A percentile compares a stretch with the other conserved stretches of the same genome.
Evolutionary conservation across 1,140 invertebrate species (phyloP).

Genomic region (Drosophila carrolli): DNA sequence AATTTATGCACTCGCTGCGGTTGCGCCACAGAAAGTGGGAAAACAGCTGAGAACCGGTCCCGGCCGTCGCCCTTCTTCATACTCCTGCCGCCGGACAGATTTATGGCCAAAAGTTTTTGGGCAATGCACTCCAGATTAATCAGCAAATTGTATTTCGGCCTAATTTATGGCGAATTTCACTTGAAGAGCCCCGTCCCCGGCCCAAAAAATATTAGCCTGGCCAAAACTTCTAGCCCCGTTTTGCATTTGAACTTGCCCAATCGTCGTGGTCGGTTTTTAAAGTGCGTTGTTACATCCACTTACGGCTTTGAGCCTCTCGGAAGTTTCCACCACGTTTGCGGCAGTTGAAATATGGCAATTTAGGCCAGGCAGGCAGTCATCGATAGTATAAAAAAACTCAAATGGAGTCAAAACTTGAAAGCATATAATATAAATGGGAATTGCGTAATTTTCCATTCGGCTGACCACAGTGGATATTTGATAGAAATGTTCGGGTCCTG

Average conservation of each 20-base stretch:
- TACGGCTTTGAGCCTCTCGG: constrained; percentile 13
- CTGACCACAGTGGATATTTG: constrained; percentile 40
- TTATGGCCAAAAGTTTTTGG: constrained; percentile 74
- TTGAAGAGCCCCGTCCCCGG: constrained; percentile 13
- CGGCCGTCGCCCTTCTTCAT: not conserved
- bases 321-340: constrained; percentile 28
- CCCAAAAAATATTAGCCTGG: constrained; percentile 19
- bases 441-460: constrained; percentile 42
- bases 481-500: constrained; percentile 26
- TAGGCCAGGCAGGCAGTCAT: constrained; percentile 4
- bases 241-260: constrained; percentile 25
- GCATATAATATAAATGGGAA: constrained; percentile 42
- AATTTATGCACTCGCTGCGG: constrained; percentile 80
- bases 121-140: constrained; percentile 78
- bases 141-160: constrained; percentile 79
- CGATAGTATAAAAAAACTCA: constrained; percentile 9
- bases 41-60: constrained; percentile 52
- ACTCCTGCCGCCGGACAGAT: constrained; percentile 45
- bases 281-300: constrained; percentile 13
- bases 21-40: constrained; percentile 47
- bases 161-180: constrained; percentile 71
- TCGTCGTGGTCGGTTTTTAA: not conserved
- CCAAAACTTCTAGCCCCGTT: constrained; percentile 15
- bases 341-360: constrained; percentile 23
- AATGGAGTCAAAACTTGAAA: constrained; percentile 33